Percentiles rank a stretch among this genome's conserved stretches.
Evolutionary conservation across 1,140 invertebrate genomes (phyloP).

Genomic region (Plutomurus gul): DNA sequence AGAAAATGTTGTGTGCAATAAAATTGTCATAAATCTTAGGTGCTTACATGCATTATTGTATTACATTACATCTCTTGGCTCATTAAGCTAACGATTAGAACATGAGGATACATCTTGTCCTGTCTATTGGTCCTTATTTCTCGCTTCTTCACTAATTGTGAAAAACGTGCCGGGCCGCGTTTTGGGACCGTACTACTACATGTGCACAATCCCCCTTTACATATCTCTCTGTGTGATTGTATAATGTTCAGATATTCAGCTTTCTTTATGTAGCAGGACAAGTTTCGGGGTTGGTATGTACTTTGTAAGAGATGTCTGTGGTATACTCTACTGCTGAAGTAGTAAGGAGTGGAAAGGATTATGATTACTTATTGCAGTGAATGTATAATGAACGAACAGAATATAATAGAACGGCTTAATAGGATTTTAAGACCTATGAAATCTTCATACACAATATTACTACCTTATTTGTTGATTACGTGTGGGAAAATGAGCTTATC

Average conservation of each 20-base stretch:
- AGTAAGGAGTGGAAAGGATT: too few relatives aligned
- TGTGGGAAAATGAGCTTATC: conserved; percentile 16
- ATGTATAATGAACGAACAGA: too few relatives aligned
- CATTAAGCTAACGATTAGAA: conserved; percentile 27
- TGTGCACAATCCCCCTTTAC: too few relatives aligned
- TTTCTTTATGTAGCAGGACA: too few relatives aligned
- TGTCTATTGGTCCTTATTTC: conserved; percentile 14
- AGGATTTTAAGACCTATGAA: conserved; percentile 7
- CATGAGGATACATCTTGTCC: conserved; percentile 18
- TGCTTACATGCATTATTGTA: conserved; percentile 25
- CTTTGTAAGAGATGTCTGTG: too few relatives aligned
- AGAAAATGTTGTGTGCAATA: not conserved
- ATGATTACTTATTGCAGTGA: too few relatives aligned
- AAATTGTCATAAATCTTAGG: conserved; percentile 19
- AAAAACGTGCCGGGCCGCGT: not conserved
- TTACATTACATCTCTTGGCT: conserved; percentile 26
- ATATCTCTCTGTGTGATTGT: too few relatives aligned
- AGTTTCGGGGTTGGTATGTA: too few relatives aligned
- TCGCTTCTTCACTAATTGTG: conserved; percentile 8
- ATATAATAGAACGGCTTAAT: not conserved
- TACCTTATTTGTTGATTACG: not conserved
- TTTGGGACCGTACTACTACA: not conserved
- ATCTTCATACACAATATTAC: not conserved
- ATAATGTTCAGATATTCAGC: too few relatives aligned
- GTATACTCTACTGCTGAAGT: too few relatives aligned